A percentile compares a stretch with the other conserved stretches of the same genome.
Evolutionary conservation across 2,113 vertebrate genomes (phyloP).

Genomic region (Megaceryle torquata): DNA sequence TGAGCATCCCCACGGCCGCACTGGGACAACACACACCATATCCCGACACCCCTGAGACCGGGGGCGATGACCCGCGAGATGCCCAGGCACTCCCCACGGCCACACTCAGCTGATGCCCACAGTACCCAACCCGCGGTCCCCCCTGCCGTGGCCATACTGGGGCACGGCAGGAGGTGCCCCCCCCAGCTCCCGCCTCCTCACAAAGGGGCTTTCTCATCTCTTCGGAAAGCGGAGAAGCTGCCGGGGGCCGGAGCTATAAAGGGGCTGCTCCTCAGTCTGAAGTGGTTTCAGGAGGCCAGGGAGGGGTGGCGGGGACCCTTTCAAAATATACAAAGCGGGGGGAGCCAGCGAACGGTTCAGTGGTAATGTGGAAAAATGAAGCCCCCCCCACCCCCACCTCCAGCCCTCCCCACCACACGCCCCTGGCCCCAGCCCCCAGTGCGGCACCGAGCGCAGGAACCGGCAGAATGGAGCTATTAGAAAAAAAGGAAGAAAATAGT

Average conservation of each 20-base stretch:
- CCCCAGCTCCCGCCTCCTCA: background rate
- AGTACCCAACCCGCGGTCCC: too few species aligned
- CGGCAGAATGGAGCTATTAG: constrained; percentile 41
- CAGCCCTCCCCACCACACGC: too few species aligned
- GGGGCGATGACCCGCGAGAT: too few species aligned
- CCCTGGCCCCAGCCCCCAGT: background rate
- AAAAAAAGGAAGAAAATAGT: background rate
- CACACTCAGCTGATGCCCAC: too few species aligned
- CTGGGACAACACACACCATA: rapidly evolving
- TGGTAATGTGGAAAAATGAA: background rate
- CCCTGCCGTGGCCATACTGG: background rate
- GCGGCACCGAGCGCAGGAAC: background rate
- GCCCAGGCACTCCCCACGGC: too few species aligned
- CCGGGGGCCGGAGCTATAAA: background rate
- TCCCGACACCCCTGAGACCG: background rate
- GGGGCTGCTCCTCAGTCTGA: constrained; percentile 28
- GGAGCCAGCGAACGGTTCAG: background rate
- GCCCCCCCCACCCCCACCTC: background rate
- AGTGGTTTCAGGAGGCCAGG: background rate
- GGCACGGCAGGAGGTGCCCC: background rate
- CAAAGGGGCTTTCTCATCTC: constrained; percentile 43
- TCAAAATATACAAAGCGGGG: background rate
- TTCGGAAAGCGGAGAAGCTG: constrained; percentile 35
- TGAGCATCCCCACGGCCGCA: too few species aligned
- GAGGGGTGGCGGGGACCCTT: too few species aligned